Evolutionary conservation across 2,113 vertebrate species (phyloP), one percentile per base, ranked within the genome.

Genomic region (Tachycineta bicolor): DNA sequence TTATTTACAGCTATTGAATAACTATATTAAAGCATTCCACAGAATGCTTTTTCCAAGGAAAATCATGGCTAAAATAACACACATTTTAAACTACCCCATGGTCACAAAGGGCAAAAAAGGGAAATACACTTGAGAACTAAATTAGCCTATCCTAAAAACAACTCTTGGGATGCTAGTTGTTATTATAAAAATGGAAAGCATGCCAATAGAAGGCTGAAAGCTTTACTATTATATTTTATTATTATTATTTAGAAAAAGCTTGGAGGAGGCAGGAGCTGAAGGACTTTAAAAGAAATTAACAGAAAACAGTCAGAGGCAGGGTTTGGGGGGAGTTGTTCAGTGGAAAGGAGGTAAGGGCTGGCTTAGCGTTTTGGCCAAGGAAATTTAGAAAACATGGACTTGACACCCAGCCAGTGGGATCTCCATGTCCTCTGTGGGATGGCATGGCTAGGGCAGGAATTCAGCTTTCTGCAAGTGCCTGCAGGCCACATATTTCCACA

Each of bases 361-460:
- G 18, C 44, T 74, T 18, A 5, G 37, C 21, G 20, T 43, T 46
- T 80, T 4, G 43, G 31, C 53, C 29, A 33, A 28, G 34, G 21
- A 20, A 29, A 89, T 18, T 18, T 34, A 34, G 29, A 12, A 49
- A 29, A 23, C 8, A 26, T 0, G 22, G 43, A 34, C 11, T 6
- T 11, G 13, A 29, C 29, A 21, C 19, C 16, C 53, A 6, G 3
- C 12, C 0, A 14, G 31, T 0, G 26, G 16, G 24, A n/a, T 63
- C 33, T 60, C 39, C 29, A 2, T 0, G 0, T 9, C 17, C 44
- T 23, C 56, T 1, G 7, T 1, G 11, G 58, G 13, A 12, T 6
- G 3, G 1, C 34, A 46, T 3, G 11, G 14, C 62, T 15, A 4
- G 2, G 4, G 64, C 3, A 34, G 58, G 33, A 44, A 73, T 12